Evolutionary conservation across 1,140 invertebrate genomes (phyloP).

Genomic region (Caenorhabditis tropicalis): DNA sequence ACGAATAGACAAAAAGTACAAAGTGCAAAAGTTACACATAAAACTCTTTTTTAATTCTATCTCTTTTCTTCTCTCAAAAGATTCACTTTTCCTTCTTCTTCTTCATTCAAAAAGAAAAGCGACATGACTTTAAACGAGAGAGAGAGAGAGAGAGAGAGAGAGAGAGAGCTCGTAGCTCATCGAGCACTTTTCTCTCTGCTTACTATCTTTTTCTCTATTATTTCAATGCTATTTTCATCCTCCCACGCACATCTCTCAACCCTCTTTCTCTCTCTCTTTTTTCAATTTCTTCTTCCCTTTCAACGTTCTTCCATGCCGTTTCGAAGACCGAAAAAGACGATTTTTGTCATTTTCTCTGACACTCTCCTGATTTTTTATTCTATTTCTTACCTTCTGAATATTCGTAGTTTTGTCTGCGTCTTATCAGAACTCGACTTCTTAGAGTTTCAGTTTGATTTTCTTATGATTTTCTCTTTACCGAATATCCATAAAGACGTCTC

Average conservation of each 20-base stretch:
- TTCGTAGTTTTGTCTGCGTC: neutral
- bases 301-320: slow-evolving; percentile 23
- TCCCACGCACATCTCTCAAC: slow-evolving; percentile 29
- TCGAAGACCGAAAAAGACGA: slow-evolving; percentile 33
- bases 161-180: slow-evolving; percentile 23
- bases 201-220: neutral
- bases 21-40: slow-evolving; percentile 35
- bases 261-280: slow-evolving; percentile 30
- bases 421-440: neutral
- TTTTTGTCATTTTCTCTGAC: slow-evolving; percentile 30
- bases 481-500: neutral
- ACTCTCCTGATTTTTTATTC: neutral
- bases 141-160: neutral
- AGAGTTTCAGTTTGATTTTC: neutral
- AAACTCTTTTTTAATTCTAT: slow-evolving; percentile 35
- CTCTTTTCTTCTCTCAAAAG: slow-evolving; percentile 13
- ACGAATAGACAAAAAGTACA: neutral
- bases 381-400: slow-evolving; percentile 5
- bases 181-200: slow-evolving; percentile 17
- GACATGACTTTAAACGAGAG: slow-evolving; percentile 27
- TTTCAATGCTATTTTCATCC: neutral
- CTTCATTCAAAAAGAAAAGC: slow-evolving; percentile 31
- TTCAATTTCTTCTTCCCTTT: slow-evolving; percentile 37
- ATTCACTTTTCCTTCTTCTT: neutral
- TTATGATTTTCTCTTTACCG: neutral